Evolutionary conservation across 1,140 invertebrate genomes (phyloP).

Genomic region (Neodiprion pinetum): DNA sequence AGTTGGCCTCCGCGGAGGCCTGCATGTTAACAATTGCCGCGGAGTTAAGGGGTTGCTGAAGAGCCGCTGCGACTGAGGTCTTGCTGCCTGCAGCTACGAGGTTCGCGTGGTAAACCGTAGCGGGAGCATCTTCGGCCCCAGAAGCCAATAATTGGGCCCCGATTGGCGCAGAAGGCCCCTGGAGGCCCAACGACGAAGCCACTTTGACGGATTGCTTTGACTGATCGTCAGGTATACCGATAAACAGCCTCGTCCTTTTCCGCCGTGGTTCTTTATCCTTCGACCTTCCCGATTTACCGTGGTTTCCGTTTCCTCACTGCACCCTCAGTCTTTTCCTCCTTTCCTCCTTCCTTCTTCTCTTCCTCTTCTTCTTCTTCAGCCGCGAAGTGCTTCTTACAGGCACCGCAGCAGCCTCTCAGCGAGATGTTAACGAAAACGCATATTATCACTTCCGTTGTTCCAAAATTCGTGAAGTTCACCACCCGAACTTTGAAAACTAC

Average conservation of each 20-base stretch:
- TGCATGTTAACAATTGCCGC: constrained; percentile 77
- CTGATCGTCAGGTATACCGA: constrained; percentile 51
- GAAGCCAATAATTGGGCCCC: constrained; percentile 60
- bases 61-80: constrained; percentile 53
- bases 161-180: constrained; percentile 61
- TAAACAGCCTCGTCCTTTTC: constrained; percentile 39
- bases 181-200: constrained; percentile 64
- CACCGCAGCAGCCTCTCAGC: too few relatives aligned
- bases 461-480: too few relatives aligned
- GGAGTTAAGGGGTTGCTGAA: constrained; percentile 57
- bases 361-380: constrained; percentile 25
- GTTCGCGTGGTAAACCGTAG: constrained; percentile 59
- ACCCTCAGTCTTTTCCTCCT: constrained; percentile 14
- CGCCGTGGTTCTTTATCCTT: constrained; percentile 18
- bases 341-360: constrained; percentile 29
- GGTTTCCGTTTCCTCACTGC: too few relatives aligned
- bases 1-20: constrained; percentile 70
- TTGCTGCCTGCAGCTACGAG: constrained; percentile 57
- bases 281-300: too few relatives aligned
- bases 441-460: too few relatives aligned
- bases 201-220: constrained; percentile 60
- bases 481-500: not conserved
- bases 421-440: too few relatives aligned
- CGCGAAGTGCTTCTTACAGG: not conserved
- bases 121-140: constrained; percentile 52